Evolutionary conservation across 2,888 invertebrate genomes (phyloP).

Genomic region (Ormyrus rosae): DNA sequence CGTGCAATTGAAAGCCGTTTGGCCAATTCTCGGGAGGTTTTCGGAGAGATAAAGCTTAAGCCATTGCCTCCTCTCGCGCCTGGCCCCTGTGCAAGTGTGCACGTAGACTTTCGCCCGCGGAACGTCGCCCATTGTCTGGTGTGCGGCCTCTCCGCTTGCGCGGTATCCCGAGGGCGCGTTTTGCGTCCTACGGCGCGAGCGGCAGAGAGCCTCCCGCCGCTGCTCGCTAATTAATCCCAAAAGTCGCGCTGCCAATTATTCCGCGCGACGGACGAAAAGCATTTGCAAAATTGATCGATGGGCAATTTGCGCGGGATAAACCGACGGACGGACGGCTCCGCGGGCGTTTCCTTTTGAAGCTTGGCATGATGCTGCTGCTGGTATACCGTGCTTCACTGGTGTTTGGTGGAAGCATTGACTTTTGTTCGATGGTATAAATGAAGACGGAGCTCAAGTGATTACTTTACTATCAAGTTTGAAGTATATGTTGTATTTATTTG

Average conservation of each 20-base stretch:
- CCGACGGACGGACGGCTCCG: too few relatives aligned
- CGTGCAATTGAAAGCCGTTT: slow-evolving; percentile 37
- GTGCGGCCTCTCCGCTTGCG: background rate
- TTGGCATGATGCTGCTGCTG: too few relatives aligned
- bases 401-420: too few relatives aligned
- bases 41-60: slow-evolving; percentile 32
- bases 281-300: slow-evolving; percentile 35
- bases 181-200: background rate
- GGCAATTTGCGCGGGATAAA: background rate
- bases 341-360: too few relatives aligned
- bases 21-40: slow-evolving; percentile 30
- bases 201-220: too few relatives aligned
- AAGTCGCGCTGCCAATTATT: slow-evolving; percentile 23
- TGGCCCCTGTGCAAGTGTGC: background rate
- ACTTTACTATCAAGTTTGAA: too few relatives aligned
- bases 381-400: too few relatives aligned
- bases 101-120: background rate
- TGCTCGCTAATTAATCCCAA: slow-evolving; percentile 27
- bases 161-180: slow-evolving; percentile 17
- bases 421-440: too few relatives aligned
- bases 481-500: too few relatives aligned
- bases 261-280: slow-evolving; percentile 17
- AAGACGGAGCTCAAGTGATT: too few relatives aligned
- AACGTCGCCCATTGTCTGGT: background rate
- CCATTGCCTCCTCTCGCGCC: background rate